Evolutionary conservation across 1,140 invertebrate species (phyloP), one percentile per base, ranked within the genome.

Genomic region (Aphaenogaster floridana): DNA sequence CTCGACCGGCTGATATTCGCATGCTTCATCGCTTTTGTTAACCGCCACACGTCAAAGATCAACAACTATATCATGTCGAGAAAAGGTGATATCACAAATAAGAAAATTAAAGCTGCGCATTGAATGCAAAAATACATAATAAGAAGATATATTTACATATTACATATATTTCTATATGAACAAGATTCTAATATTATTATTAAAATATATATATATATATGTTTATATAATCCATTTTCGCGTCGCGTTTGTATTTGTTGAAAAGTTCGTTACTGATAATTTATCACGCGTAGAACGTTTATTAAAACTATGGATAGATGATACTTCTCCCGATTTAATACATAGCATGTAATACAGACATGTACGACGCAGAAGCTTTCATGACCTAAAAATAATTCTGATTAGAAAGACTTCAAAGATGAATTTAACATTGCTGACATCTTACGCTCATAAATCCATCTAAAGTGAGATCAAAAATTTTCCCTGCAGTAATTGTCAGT

Each of bases 401-500:
- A 1, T 34, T 34, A 13, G 21, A n/a, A 36, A 42, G 8, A 79
- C 4, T 6, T n/a, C n/a, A 15, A 0, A 28, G 3, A 42, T 21
- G 21, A 1, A 8, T 39, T 39, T 50, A 71, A 6, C 0, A 42
- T 54, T 5, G 9, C 15, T 8, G 57, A 63, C 21, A 2, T 4
- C 85, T 81, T 89, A 91, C 90, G 34, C 17, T 80, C 34, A 88
- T 42, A 68, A 91, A 91, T 11, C 77, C 48, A 68, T 86, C 39
- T 9, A 91, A 72, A 21, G 89, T 91, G 13, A 91, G 57, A 28
- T 89, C 69, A 3, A 80, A 54, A 45, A 91, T 28, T 85, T 80
- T 87, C 52, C 90, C 90, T 42, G 86, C 80, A 2, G 89, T 89
- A 15, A 91, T 84, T 11, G 80, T 89, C 48, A 90, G 76, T n/a